These are phyloP conservation scores for Acrossocheilus wenchowensis DNA, from an alignment of 2,797 vertebrate species.

Conservation along the genomic window DNA sequence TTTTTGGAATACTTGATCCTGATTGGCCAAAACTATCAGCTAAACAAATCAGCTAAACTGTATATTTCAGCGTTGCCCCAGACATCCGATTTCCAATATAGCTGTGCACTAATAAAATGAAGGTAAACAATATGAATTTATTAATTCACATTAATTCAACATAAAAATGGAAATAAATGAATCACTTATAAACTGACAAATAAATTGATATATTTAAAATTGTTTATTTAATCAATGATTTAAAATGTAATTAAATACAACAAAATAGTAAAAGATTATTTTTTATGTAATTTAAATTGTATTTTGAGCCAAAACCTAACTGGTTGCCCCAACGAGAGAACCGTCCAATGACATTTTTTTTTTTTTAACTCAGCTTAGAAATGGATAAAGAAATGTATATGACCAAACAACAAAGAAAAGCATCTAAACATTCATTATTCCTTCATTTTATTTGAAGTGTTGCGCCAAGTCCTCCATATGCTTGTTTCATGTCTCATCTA, in stretches of 20 bases:
- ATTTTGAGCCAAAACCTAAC: too few species aligned
- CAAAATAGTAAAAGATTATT: too few species aligned
- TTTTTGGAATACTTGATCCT: neutral
- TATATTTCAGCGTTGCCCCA: neutral
- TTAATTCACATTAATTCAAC: neutral
- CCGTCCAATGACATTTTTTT: neutral
- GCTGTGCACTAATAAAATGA: neutral
- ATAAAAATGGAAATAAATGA: neutral
- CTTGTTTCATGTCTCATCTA: neutral
- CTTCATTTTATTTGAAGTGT: neutral
- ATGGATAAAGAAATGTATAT: neutral
- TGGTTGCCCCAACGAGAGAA: neutral
- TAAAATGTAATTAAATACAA: neutral
- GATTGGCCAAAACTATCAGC: neutral
- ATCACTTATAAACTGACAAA: neutral
- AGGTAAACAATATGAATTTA: neutral
- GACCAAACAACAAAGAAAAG: neutral
- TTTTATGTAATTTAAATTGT: neutral
- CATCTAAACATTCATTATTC: neutral
- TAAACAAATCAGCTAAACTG: neutral
- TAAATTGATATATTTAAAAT: neutral
- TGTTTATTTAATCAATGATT: neutral
- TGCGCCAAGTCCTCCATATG: neutral
- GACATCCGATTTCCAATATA: neutral
- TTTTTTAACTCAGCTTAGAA: neutral